A percentile compares a stretch with the other conserved stretches of the same genome.
Conservation (phyloP, 1,140 invertebrate species). For the Drosophila lacteicornis region DNA sequence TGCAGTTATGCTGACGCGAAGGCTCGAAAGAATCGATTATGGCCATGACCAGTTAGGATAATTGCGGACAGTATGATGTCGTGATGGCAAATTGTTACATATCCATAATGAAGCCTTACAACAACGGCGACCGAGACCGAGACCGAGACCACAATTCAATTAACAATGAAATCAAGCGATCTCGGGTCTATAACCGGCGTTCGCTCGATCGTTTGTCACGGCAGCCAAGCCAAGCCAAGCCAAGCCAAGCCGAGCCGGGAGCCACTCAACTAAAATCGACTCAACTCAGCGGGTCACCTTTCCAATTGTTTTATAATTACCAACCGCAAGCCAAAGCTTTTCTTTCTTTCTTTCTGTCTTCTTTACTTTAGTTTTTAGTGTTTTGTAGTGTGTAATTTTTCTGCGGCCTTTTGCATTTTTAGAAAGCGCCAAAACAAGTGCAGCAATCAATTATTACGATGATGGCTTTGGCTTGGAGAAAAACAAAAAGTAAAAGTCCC, state of each 20-base stretch:
- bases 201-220: slow-evolving; percentile 41
- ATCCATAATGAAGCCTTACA: slow-evolving; percentile 52
- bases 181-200: slow-evolving; percentile 24
- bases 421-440: slow-evolving; percentile 80
- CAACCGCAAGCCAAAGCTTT: slow-evolving; percentile 38
- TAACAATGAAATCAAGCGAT: slow-evolving; percentile 35
- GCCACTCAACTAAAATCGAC: slow-evolving; percentile 27
- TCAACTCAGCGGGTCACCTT: slow-evolving; percentile 56
- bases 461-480: slow-evolving; percentile 24
- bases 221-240: slow-evolving; percentile 3
- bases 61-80: slow-evolving; percentile 23
- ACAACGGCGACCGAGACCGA: neutral
- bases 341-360: slow-evolving; percentile 9
- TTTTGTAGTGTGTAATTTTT: slow-evolving; percentile 17
- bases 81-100: slow-evolving; percentile 31
- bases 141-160: slow-evolving; percentile 40
- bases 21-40: slow-evolving; percentile 20
- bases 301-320: slow-evolving; percentile 79
- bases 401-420: slow-evolving; percentile 51
- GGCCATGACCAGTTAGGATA: slow-evolving; percentile 33
- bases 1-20: slow-evolving; percentile 7
- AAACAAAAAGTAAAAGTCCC: slow-evolving; percentile 65
- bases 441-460: slow-evolving; percentile 77
- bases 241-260: no score
- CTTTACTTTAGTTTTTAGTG: slow-evolving; percentile 12